Conservation (phyloP, 2,888 invertebrate genomes). For the Carpatolechia fugitivella region DNA sequence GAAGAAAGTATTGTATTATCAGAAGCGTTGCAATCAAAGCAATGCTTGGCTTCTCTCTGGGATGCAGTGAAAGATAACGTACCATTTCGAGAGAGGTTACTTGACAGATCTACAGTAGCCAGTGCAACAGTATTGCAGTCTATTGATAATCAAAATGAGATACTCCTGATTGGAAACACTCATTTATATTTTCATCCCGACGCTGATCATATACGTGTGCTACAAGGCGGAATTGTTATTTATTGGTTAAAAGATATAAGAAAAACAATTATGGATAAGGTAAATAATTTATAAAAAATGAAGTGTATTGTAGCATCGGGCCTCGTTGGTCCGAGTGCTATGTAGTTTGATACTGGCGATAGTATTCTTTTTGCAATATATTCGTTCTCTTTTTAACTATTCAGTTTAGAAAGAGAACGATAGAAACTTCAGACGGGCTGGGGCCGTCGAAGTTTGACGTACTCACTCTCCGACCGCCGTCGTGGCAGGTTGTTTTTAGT, state of each 20-base stretch:
- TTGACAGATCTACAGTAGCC: conserved; percentile 83
- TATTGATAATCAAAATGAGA: conserved; percentile 73
- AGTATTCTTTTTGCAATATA: too few species aligned
- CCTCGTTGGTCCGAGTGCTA: too few species aligned
- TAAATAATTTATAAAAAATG: conserved; percentile 27
- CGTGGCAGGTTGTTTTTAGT: too few species aligned
- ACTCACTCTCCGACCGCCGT: too few species aligned
- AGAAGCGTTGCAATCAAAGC: conserved; percentile 74
- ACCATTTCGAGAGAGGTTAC: conserved; percentile 77
- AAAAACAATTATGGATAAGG: conserved; percentile 51
- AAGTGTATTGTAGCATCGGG: too few species aligned
- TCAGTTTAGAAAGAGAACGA: too few species aligned
- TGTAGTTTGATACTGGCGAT: too few species aligned
- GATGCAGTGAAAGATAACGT: conserved; percentile 78
- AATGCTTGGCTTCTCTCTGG: conserved; percentile 80
- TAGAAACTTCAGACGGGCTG: too few species aligned
- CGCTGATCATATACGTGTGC: conserved; percentile 91
- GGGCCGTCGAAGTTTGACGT: too few species aligned
- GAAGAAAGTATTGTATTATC: conserved; percentile 79
- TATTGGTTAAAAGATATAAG: conserved; percentile 83
- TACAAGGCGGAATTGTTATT: conserved; percentile 89
- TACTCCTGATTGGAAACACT: conserved; percentile 88
- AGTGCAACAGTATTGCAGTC: conserved; percentile 81
- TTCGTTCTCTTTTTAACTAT: too few species aligned
- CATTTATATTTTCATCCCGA: conserved; percentile 96